Percentiles rank a stretch among this genome's conserved stretches.
These are phyloP conservation scores for Actenoides lindsayi DNA, from an alignment of 2,113 vertebrate species.

Conservation along the genomic window DNA sequence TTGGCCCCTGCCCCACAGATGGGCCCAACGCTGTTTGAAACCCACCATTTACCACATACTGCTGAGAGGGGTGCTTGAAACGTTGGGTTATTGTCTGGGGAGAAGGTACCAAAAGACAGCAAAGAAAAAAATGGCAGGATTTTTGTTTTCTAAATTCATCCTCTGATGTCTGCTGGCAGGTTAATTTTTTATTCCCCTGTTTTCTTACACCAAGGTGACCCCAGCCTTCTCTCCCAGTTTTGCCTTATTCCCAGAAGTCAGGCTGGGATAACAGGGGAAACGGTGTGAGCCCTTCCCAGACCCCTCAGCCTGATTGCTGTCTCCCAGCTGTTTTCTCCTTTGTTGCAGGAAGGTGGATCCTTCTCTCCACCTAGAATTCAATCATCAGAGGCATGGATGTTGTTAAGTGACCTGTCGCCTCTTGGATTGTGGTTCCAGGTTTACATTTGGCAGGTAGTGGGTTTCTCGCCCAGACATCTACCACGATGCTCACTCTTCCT, in stretches of 20 bases:
- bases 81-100: not conserved
- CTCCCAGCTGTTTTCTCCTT: not conserved
- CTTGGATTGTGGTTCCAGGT: not conserved
- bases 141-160: not conserved
- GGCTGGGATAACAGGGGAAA: not conserved
- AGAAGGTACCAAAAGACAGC: not conserved
- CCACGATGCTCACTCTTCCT: not conserved
- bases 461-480: not conserved
- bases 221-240: not conserved
- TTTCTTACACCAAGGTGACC: not conserved
- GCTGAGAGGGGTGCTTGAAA: not conserved
- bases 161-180: not conserved
- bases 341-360: not conserved
- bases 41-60: not conserved
- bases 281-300: not conserved
- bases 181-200: not conserved
- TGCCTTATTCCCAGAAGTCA: not conserved
- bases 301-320: not conserved
- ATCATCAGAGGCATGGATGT: not conserved
- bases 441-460: not conserved
- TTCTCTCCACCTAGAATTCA: not conserved
- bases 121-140: not conserved
- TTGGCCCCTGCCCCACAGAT: not conserved
- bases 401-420: not conserved
- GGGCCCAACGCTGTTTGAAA: not conserved